Base-by-base conservation (phyloP, 2,113 vertebrate genomes). In the Petromus typicus region DNA sequence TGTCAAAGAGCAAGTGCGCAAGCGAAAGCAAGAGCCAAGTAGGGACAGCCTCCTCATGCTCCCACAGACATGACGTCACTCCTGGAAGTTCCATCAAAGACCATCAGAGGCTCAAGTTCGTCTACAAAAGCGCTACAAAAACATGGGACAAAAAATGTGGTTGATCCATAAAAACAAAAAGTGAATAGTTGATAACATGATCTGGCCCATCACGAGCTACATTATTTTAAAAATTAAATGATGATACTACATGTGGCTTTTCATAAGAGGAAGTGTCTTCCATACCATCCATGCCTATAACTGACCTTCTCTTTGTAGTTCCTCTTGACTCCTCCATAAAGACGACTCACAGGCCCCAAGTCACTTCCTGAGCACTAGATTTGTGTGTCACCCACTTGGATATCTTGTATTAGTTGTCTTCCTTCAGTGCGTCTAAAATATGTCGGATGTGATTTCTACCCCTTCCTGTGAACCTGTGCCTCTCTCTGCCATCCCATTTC, bases 181-280 rank as follows among this genome's bases (percentile, higher is more conserved):
- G 3, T 56, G 34, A 30, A 30, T 30, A 27, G 13, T 40, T 56
- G 48, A 18, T 40, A 86, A 40, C 71, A 37, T 22, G 88, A 75
- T 67, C 22, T 27, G 54, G 3, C 75, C 48, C 48, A 22, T 59
- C 43, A 30, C 3, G 40, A 88, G 56, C 34, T 30, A 54, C 1
- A 17, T 45, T 84, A 79, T 84, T 89, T 89, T 84, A 66, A 87
- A 90, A 63, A 30, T 79, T 57, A 54, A n/a, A 76, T 54, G 67
- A 76, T 54, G 61, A 79, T 43, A 48, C 12, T 54, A 11, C 37
- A 27, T n/a, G 5, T 37, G 40, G 18, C 63, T 59, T 66, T 91
- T 23, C 73, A 43, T 14, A 57, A 93, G 78, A 64, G 34, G 7
- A 37, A 79, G 40, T 51, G 14, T 43, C 63, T 10, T 84, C 7